These are phyloP conservation scores for Sinelater perroti DNA, from an alignment of 2,888 invertebrate genomes.

Conservation along the genomic window DNA sequence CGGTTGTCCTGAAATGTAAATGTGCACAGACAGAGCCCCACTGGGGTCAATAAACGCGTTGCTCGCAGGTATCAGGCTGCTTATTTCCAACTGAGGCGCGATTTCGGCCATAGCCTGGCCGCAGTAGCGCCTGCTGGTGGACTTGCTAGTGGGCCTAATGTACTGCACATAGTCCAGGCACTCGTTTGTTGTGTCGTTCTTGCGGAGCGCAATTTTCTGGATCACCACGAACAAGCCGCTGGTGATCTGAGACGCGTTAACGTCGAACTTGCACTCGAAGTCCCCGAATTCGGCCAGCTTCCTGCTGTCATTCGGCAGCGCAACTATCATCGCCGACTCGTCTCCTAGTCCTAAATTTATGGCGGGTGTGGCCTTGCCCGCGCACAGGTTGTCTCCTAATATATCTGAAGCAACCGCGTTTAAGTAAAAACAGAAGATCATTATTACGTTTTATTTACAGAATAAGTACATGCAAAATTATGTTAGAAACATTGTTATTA, in stretches of 20 bases:
- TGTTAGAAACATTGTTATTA: too few relatives aligned
- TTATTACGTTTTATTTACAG: too few relatives aligned
- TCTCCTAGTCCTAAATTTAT: constrained; percentile 46
- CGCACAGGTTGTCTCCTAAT: constrained; percentile 37
- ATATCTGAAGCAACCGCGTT: too few relatives aligned
- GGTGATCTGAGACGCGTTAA: constrained; percentile 44
- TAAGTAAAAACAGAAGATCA: too few relatives aligned
- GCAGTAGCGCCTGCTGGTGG: constrained; percentile 52
- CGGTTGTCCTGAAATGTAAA: constrained; percentile 57
- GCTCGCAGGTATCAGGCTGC: constrained; percentile 34
- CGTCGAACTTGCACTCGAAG: constrained; percentile 54
- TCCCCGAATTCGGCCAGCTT: too few relatives aligned
- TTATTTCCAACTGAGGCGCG: constrained; percentile 35
- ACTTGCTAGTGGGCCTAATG: constrained; percentile 44
- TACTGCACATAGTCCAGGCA: constrained; percentile 64
- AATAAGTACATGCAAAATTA: too few relatives aligned
- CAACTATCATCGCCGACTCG: constrained; percentile 50
- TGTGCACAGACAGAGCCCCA: constrained; percentile 59
- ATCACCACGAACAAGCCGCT: constrained; percentile 63
- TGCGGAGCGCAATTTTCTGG: constrained; percentile 62
- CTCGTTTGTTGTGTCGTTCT: constrained; percentile 52
- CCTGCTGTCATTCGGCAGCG: constrained; percentile 40
- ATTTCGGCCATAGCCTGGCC: constrained; percentile 53
- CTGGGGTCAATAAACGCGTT: constrained; percentile 49
- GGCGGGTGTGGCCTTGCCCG: constrained; percentile 41